These are phyloP conservation scores for Ceriagrion tenellum DNA, from an alignment of 2,888 invertebrate species.

Conservation along the genomic window DNA sequence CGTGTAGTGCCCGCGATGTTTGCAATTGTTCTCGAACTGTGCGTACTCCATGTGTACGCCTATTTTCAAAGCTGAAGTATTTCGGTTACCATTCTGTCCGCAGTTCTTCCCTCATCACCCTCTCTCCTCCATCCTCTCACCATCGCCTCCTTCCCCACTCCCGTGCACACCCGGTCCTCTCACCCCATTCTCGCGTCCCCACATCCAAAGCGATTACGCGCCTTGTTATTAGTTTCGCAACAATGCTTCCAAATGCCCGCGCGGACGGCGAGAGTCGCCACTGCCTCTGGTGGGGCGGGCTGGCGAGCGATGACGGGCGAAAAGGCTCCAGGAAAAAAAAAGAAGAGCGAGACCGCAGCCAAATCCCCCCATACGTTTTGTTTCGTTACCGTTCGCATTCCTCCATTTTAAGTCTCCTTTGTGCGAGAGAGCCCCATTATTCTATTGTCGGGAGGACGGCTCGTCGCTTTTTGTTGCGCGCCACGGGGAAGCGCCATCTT, in stretches of 20 bases:
- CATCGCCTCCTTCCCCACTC: too few species aligned
- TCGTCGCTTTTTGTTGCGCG: neutral
- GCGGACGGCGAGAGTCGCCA: neutral
- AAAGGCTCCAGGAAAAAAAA: neutral
- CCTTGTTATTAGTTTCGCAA: slow-evolving; percentile 24
- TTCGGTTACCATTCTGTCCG: neutral
- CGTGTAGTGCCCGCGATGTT: neutral
- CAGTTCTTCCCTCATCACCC: neutral
- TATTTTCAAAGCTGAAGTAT: neutral
- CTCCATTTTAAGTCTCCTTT: slow-evolving; percentile 19
- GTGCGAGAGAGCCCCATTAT: slow-evolving; percentile 24
- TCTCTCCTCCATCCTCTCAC: neutral
- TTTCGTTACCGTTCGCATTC: neutral
- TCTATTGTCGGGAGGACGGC: neutral
- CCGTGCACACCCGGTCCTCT: neutral
- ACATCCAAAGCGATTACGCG: neutral
- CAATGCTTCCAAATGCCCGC: slow-evolving; percentile 35
- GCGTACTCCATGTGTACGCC: neutral
- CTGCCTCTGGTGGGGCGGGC: neutral
- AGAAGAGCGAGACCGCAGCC: neutral
- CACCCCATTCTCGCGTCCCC: neutral
- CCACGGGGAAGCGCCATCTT: neutral
- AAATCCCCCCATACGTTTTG: neutral
- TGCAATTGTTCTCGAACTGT: neutral
- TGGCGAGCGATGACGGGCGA: too few species aligned